A percentile compares a stretch with the other conserved stretches of the same genome.
These are phyloP conservation scores for Microctonus hyperodae DNA, from an alignment of 2,888 invertebrate species.

Conservation along the genomic window DNA sequence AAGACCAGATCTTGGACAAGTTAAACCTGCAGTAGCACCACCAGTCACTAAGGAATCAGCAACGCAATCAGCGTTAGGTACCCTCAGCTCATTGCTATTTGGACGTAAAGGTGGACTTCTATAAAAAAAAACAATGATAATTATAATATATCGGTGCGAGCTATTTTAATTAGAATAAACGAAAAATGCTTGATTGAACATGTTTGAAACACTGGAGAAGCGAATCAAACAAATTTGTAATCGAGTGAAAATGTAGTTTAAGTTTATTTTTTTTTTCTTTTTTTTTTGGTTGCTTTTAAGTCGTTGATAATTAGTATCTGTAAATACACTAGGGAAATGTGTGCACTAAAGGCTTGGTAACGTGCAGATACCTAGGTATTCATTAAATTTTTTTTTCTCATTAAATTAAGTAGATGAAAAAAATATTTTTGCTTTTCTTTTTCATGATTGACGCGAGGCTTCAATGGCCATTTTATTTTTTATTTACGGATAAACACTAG, in stretches of 20 bases:
- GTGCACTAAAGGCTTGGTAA: background rate
- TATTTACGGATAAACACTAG: constrained; percentile 6
- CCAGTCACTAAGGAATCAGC: constrained; percentile 54
- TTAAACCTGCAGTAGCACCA: constrained; percentile 47
- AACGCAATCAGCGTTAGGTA: constrained; percentile 72
- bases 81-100: constrained; percentile 80
- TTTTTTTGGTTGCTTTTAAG: too few relatives aligned
- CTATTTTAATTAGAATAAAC: background rate
- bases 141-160: too few relatives aligned
- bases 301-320: background rate
- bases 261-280: constrained; percentile 10
- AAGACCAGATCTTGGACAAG: constrained; percentile 71
- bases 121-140: constrained; percentile 56
- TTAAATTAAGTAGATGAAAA: background rate
- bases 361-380: background rate
- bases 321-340: background rate
- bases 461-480: background rate
- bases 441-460: background rate
- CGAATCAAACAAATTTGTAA: too few relatives aligned
- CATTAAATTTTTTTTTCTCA: background rate
- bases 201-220: too few relatives aligned
- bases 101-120: constrained; percentile 86
- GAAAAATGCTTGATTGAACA: background rate
- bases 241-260: background rate
- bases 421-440: background rate